Conservation (phyloP, 2,888 invertebrate species). For the Caenorhabditis sulstoni region DNA sequence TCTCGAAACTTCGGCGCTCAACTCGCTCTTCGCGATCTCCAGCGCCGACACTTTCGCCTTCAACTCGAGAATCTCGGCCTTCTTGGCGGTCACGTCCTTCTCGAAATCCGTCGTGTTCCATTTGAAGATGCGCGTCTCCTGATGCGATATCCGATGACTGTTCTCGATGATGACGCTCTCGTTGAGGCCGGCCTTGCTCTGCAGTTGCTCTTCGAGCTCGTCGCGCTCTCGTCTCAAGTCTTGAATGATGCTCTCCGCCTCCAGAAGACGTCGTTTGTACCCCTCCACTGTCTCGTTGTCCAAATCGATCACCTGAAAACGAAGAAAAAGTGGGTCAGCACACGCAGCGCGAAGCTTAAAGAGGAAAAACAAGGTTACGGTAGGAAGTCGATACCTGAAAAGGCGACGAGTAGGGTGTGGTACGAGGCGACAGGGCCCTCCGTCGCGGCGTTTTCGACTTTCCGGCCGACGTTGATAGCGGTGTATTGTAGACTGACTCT, state of each 20-base stretch:
- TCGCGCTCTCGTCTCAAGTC: conserved; percentile 28
- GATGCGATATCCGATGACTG: conserved; percentile 45
- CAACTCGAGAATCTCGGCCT: conserved; percentile 18
- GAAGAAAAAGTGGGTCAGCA: no score
- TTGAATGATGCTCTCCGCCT: conserved; percentile 22
- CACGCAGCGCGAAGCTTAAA: no score
- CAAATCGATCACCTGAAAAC: conserved; percentile 31
- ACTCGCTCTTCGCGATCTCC: conserved; percentile 17
- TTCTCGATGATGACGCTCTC: conserved; percentile 48
- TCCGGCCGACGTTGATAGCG: conserved; percentile 11
- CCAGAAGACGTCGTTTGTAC: conserved; percentile 7
- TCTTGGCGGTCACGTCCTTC: conserved; percentile 34
- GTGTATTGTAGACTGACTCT: conserved; percentile 32
- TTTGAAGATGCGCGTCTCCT: conserved; percentile 40
- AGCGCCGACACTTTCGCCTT: conserved; percentile 10
- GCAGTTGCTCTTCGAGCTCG: conserved; percentile 8
- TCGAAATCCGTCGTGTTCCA: conserved; percentile 34
- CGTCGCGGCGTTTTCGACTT: conserved; percentile 36
- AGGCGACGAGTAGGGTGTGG: conserved; percentile 35
- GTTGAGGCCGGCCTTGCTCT: conserved; percentile 38
- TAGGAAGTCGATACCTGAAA: conserved; percentile 35
- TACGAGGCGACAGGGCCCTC: conserved; percentile 40
- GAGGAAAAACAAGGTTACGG: background rate
- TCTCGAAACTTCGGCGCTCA: background rate
- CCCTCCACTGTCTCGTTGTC: conserved; percentile 16